Base-by-base conservation (phyloP, 2,888 invertebrate species). In the Patella depressa region DNA sequence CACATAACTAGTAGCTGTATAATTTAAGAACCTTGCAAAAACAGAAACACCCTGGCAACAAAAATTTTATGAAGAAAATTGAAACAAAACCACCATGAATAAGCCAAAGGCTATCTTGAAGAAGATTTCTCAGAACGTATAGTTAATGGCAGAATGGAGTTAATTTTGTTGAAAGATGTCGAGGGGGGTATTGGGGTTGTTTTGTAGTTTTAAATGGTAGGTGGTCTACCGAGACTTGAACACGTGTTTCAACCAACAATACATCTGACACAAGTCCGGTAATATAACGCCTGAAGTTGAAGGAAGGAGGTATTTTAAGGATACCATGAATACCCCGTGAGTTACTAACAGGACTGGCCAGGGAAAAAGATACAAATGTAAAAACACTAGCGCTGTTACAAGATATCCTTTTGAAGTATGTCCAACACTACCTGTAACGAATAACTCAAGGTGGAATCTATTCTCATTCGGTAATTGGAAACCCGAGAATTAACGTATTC, bases 131-230 rank as follows among this genome's bases (percentile, higher is more conserved):
- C 24, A 65, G 65, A 24, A 19, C 65, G 65, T 65, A 24, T 24
- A 24, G 24, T 24, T 24, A 24, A 24, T 24, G 11, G 65, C 19
- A 65, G 11, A 65, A 24, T 24, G 19, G 24, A 65, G 65, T 65
- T 65, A 65, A 65, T 65, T 65, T 65, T 19, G 65, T 19, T 65
- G 65, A 65, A 65, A 65, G 19, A 65, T 65, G 65, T 19, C 24
- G 24, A 65, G 12, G 65, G 65, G 65, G 65, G 65, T 19, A 24
- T 24, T 65, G 65, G 24, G 24, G 65, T 65, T 65, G 65, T 65
- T 65, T 65, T 65, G 65, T 65, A 19, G 65, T 11, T 53, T 45
- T 55, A 54, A 73, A 53, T 73, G 53, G 73, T 73, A 73, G 73
- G 73, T 73, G 73, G 73, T 73, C 73, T 54, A 24, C 29, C 17